These are phyloP conservation scores for Alouatta palliata DNA, from an alignment of 2,113 vertebrate genomes.

Conservation along the genomic window DNA sequence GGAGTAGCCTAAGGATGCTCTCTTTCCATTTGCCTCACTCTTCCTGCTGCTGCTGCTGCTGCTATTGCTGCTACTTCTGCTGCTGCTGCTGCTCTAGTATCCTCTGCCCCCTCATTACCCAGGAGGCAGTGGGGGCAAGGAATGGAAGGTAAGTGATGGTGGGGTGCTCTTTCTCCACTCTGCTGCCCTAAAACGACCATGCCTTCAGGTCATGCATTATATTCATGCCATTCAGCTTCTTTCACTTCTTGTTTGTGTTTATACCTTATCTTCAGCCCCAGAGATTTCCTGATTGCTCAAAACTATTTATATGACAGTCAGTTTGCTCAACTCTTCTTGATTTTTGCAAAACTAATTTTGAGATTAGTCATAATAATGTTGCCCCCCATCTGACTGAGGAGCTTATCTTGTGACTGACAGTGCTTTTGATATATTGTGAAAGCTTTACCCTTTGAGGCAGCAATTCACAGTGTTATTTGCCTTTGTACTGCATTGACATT, in stretches of 20 bases:
- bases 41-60: neutral
- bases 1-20: neutral
- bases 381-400: neutral
- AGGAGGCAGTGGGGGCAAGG: neutral
- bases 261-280: neutral
- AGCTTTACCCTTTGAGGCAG: constrained; percentile 1
- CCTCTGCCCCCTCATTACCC: neutral
- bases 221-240: neutral
- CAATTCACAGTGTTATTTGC: neutral
- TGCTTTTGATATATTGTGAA: neutral
- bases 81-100: neutral
- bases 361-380: neutral
- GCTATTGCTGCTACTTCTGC: neutral
- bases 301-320: neutral
- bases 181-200: neutral
- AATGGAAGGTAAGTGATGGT: neutral
- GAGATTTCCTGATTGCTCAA: neutral
- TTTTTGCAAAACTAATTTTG: constrained; percentile 3
- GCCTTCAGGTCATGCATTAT: neutral
- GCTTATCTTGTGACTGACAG: neutral
- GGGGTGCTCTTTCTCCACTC: neutral
- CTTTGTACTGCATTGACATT: neutral
- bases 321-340: neutral
- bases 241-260: neutral
- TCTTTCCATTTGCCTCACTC: neutral